Percentiles rank a stretch among this genome's conserved stretches.
These are phyloP conservation scores for Dasyurus viverrinus DNA, from an alignment of 2,113 vertebrate species.

Conservation along the genomic window DNA sequence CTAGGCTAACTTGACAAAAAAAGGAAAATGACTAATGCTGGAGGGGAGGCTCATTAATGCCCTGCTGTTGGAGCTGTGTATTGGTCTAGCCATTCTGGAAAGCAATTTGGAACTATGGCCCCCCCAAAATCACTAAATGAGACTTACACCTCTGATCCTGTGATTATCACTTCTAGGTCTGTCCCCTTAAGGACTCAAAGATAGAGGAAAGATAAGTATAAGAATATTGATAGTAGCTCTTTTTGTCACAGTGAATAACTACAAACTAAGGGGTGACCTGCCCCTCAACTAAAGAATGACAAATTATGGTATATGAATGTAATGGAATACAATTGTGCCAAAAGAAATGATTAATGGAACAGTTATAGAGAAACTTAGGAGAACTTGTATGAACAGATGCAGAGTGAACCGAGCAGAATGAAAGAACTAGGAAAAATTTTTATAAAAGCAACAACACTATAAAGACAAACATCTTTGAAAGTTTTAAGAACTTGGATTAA, in stretches of 20 bases:
- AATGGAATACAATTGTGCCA: background rate
- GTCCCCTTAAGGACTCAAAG: background rate
- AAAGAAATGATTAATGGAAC: background rate
- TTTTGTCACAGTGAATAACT: background rate
- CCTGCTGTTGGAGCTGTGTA: background rate
- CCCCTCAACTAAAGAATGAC: background rate
- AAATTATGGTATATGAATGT: background rate
- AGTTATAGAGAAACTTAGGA: background rate
- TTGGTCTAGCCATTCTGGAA: background rate
- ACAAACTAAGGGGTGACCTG: background rate
- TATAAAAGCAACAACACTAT: background rate
- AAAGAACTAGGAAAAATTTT: background rate
- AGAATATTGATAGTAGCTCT: background rate
- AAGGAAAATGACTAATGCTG: background rate
- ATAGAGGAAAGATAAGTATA: background rate
- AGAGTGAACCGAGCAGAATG: background rate
- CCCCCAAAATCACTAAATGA: background rate
- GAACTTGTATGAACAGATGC: background rate
- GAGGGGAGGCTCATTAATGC: background rate
- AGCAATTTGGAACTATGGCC: background rate
- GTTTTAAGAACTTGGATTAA: background rate
- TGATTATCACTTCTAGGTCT: background rate
- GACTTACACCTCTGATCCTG: background rate
- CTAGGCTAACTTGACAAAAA: background rate
- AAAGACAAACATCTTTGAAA: background rate